These are phyloP conservation scores for Heterocephalus glaber DNA, from an alignment of 2,113 vertebrate species.

Conservation along the genomic window DNA sequence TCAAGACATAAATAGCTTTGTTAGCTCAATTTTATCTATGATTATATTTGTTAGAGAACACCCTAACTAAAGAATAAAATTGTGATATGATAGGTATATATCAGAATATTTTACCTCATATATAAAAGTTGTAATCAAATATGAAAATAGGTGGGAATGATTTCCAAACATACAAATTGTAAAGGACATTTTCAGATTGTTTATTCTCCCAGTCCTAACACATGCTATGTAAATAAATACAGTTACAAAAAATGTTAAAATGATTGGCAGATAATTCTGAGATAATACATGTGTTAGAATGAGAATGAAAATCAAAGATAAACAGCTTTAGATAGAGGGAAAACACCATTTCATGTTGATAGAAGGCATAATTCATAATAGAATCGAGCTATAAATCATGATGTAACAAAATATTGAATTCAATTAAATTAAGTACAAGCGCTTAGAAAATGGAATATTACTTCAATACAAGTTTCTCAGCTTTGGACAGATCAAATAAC, in stretches of 20 bases:
- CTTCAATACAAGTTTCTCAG: constrained; percentile 35
- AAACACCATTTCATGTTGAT: constrained; percentile 59
- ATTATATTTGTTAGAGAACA: not conserved
- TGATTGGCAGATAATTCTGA: constrained; percentile 54
- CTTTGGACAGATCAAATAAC: constrained; percentile 20
- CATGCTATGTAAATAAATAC: not conserved
- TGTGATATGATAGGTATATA: not conserved
- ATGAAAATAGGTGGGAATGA: not conserved
- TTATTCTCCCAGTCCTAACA: not conserved
- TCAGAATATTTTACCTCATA: not conserved
- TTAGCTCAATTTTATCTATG: not conserved
- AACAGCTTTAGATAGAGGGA: not conserved
- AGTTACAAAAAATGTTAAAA: constrained; percentile 31
- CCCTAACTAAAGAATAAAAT: not conserved
- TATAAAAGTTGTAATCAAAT: not conserved
- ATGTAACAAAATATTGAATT: constrained; percentile 55
- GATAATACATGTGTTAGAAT: constrained; percentile 57
- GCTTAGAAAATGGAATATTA: constrained; percentile 47
- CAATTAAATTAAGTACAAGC: constrained; percentile 55
- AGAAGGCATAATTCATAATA: constrained; percentile 57
- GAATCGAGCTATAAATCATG: constrained; percentile 62
- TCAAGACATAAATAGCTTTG: not conserved
- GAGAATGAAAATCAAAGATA: constrained; percentile 59
- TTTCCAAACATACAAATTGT: not conserved
- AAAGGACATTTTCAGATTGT: constrained; percentile 6